Base-by-base conservation (phyloP, 2,113 vertebrate genomes). In the Solea senegalensis region DNA sequence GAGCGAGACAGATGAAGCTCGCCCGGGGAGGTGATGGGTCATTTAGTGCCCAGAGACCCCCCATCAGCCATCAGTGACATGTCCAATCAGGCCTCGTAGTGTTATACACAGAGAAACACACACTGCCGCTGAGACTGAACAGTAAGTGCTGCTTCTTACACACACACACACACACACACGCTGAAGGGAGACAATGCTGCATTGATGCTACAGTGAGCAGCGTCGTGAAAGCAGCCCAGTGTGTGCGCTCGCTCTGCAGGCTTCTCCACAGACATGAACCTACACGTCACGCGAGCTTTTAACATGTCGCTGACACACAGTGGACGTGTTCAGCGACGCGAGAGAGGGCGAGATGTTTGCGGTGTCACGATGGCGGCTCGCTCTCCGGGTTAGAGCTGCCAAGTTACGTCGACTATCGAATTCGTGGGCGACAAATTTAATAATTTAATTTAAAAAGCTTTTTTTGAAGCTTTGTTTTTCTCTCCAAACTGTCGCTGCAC, bases 1-100 rank as follows among this genome's bases (percentile, higher is more conserved):
- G 54, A 58, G 56, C 12, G 41, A 78, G 90, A 92, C 89, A 89
- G 90, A 93, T 89, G 90, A 91, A 78, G 82, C 85, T 72, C 57
- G 40, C 69, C 77, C 61, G 9, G 70, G 48, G 82, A 91, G 72
- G 74, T 78, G 60, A 90, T 77, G 85, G 90, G 85, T 85, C 86
- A 85, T 88, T 88, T 76, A 73, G 79, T 79, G 83, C 78, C 85
- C 52, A 44, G 88, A 88, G 91, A 92, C 83, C 84, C 85, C 77
- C 82, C 79, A 82, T 93, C 90, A 91, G 86, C 90, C 87, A 90
- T 94, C 88, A 93, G 85, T 93, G 92, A 94, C 91, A 92, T 44
- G 70, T 91, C 81, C 89, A 91, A 93, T 93, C 90, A 91, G 81
- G 77, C 63, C 71, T 79, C 46, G 65, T 84, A 62, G 44, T 69